Conservation (phyloP, 2,113 vertebrate genomes). For the Xiphophorus hellerii region DNA sequence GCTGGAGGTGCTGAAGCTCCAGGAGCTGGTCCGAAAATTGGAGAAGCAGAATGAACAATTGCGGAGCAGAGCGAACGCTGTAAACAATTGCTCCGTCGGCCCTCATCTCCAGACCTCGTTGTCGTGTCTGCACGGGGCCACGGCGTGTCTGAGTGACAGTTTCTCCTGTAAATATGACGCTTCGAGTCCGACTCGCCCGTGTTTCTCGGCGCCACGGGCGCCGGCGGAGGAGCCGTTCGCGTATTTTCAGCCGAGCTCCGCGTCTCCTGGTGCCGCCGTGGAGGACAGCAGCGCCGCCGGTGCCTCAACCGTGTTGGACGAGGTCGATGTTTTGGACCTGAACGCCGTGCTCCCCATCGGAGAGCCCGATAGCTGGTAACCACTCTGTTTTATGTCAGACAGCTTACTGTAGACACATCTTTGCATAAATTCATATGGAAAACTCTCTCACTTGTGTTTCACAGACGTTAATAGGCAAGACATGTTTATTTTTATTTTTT, state of each 20-base stretch:
- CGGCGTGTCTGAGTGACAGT: constrained; percentile 35
- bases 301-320: constrained; percentile 82
- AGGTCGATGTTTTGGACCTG: constrained; percentile 90
- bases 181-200: constrained; percentile 76
- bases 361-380: constrained; percentile 90
- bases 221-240: constrained; percentile 83
- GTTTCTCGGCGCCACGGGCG: constrained; percentile 50
- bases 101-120: constrained; percentile 62
- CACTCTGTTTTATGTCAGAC: constrained; percentile 14
- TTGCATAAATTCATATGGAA: neutral
- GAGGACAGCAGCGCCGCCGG: constrained; percentile 55
- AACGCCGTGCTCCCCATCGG: constrained; percentile 71
- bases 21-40: constrained; percentile 92
- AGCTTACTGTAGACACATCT: no score
- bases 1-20: constrained; percentile 95
- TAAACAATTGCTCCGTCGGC: constrained; percentile 76
- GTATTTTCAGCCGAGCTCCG: constrained; percentile 85
- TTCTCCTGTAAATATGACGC: constrained; percentile 69
- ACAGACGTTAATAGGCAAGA: neutral
- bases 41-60: constrained; percentile 95
- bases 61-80: constrained; percentile 85
- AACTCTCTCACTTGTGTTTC: neutral
- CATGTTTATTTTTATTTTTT: neutral
- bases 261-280: constrained; percentile 51
- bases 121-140: constrained; percentile 60